phyloP scores from a whole-genome alignment of 2,113 vertebrate species.

The Tetrax tetrax region DNA sequence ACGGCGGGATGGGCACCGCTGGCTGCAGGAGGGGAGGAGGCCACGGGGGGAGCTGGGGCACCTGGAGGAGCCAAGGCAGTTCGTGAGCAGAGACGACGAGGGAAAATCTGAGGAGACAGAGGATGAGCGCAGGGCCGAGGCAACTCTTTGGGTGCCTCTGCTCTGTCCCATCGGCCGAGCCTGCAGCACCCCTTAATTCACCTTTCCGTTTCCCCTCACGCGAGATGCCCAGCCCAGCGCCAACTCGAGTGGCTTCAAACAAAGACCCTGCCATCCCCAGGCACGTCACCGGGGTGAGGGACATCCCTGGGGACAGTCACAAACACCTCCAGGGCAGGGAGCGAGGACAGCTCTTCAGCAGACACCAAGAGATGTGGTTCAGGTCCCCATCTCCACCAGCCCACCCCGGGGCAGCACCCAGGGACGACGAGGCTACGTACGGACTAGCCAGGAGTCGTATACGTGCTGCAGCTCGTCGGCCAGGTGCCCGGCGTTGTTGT shows the following conservation, averaged over 20 bases:
- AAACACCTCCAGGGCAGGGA: background rate
- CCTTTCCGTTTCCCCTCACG: background rate
- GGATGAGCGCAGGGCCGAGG: fast-evolving
- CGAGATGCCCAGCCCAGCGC: background rate
- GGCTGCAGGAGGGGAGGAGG: background rate
- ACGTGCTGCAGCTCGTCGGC: constrained; percentile 16
- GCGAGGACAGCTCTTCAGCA: fast-evolving
- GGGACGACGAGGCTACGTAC: background rate
- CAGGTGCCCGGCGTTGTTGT: constrained; percentile 38
- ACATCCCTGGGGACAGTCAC: background rate
- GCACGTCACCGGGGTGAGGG: fast-evolving
- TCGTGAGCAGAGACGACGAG: fast-evolving
- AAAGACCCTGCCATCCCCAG: fast-evolving
- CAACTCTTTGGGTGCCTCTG: background rate
- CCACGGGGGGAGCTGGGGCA: background rate
- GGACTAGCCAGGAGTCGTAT: background rate
- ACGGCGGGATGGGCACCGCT: fast-evolving
- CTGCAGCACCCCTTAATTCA: background rate
- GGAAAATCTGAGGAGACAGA: background rate
- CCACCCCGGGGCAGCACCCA: fast-evolving
- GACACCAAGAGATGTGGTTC: fast-evolving
- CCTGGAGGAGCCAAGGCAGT: background rate
- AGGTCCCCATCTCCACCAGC: background rate
- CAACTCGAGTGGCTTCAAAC: background rate
- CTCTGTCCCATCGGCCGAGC: background rate